These are phyloP conservation scores for Pangasius sanitwongsei DNA, from an alignment of 2,797 vertebrate species.

Conservation along the genomic window DNA sequence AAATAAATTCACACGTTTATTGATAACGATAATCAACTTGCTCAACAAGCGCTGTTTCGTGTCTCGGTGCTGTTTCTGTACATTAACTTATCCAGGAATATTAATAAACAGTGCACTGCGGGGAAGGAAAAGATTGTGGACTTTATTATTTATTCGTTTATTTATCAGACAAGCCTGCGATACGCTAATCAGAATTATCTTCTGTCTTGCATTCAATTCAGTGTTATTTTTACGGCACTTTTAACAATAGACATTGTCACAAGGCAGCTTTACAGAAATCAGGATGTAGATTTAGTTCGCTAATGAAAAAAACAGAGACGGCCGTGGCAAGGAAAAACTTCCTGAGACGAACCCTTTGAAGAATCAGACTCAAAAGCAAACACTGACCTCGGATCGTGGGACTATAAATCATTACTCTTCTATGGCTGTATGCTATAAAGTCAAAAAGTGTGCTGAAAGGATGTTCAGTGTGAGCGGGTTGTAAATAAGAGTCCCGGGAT, in stretches of 20 bases:
- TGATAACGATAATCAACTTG: conserved; percentile 53
- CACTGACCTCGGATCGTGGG: not conserved
- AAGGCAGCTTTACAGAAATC: not conserved
- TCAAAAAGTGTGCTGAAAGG: not conserved
- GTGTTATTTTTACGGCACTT: not conserved
- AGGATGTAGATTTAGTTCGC: not conserved
- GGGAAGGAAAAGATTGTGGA: conserved; percentile 26
- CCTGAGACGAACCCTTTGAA: not conserved
- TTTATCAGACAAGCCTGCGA: conserved; percentile 15
- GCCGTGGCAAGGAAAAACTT: no score
- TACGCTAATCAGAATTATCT: not conserved
- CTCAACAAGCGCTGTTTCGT: conserved; percentile 21
- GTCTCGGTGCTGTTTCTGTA: conserved; percentile 15
- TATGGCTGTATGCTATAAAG: not conserved
- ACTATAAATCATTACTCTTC: not conserved
- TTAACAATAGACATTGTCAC: not conserved
- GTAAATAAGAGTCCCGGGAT: not conserved
- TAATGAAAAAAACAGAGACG: not conserved
- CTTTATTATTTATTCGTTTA: conserved; percentile 17
- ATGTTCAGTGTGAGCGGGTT: not conserved
- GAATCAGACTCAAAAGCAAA: not conserved
- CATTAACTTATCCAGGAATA: conserved; percentile 31
- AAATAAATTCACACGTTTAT: conserved; percentile 52
- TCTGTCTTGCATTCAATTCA: not conserved
- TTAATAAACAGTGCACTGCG: not conserved